Evolutionary conservation across 2,113 vertebrate genomes (phyloP), one percentile per base, ranked within the genome.

Genomic region (Haliaeetus leucogaster): DNA sequence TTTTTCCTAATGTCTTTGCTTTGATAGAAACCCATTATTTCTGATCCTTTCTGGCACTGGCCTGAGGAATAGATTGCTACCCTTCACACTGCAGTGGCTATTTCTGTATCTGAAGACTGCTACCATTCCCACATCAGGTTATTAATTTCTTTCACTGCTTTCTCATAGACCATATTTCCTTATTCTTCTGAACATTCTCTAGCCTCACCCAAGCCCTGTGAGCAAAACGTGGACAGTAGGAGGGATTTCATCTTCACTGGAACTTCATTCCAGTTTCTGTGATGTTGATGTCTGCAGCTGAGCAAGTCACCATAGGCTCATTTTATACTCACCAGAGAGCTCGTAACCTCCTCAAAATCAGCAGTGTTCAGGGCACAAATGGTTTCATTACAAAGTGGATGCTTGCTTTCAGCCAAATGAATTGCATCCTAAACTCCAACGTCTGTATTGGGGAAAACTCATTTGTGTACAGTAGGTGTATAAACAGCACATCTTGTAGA

Each of bases 1-100:
- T 74, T 91, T 71, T 15, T 4, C 36, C 40, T 66, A 42, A 55
- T 55, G 56, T 27, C 36, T 87, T 81, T 71, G 7, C n/a, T 92
- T 89, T 53, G 50, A 52, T n/a, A 58, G 50, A 89, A 96, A 71
- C 4, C 38, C 36, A 50, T 47, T 86, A 73, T 88, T 86, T 92
- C 50, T 66, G 90, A 77, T 50, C 20, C 34, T 76, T 71, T 53
- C 21, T 9, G 3, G 30, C 36, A 62, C 11, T 26, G 36, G 13
- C 10, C 42, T 59, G 45, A 73, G 16, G 52, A 91, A 84, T 8
- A 47, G 38, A 71, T 66, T 71, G 42, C 14, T 70, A 29, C 29
- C 29, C 40, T 85, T 82, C 56, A 50, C 47, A n/a, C n/a, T 19
- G 32, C 9, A 92, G 27, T 22, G 66, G 40, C 42, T 6, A 47